Percentiles rank a stretch among this genome's conserved stretches.
These are phyloP conservation scores for Coelopa pilipes DNA, from an alignment of 2,888 invertebrate genomes.

Conservation along the genomic window DNA sequence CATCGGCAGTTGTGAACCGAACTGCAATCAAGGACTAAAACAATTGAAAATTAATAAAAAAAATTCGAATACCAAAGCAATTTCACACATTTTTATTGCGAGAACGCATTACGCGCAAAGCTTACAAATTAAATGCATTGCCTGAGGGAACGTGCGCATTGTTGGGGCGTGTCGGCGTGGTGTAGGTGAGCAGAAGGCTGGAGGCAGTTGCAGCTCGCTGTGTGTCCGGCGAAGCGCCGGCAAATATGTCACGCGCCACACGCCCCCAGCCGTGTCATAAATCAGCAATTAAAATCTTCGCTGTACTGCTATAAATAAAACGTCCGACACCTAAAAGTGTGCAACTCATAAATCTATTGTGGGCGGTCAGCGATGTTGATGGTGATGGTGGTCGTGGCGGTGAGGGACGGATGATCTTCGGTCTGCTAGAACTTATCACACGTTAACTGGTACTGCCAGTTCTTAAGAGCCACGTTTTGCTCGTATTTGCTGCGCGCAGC, in stretches of 20 bases:
- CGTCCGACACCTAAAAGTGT: background rate
- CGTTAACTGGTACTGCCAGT: slow-evolving; percentile 67
- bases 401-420: background rate
- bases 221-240: background rate
- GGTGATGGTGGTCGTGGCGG: background rate
- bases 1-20: too few relatives aligned
- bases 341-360: background rate
- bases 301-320: slow-evolving; percentile 6
- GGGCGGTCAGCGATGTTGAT: too few relatives aligned
- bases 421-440: slow-evolving; percentile 62
- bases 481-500: slow-evolving; percentile 56
- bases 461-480: slow-evolving; percentile 62
- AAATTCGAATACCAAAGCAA: too few relatives aligned
- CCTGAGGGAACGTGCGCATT: too few relatives aligned
- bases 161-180: too few relatives aligned
- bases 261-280: background rate
- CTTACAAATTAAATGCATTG: too few relatives aligned
- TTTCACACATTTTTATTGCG: too few relatives aligned
- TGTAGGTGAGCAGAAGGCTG: too few relatives aligned
- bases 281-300: slow-evolving; percentile 26
- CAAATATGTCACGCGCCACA: slow-evolving; percentile 12
- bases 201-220: background rate
- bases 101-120: too few relatives aligned
- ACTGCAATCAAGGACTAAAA: too few relatives aligned
- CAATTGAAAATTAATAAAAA: too few relatives aligned